Percentiles rank a stretch among this genome's conserved stretches.
Evolutionary conservation across 2,113 vertebrate species (phyloP).

Genomic region (Rhineura floridana): DNA sequence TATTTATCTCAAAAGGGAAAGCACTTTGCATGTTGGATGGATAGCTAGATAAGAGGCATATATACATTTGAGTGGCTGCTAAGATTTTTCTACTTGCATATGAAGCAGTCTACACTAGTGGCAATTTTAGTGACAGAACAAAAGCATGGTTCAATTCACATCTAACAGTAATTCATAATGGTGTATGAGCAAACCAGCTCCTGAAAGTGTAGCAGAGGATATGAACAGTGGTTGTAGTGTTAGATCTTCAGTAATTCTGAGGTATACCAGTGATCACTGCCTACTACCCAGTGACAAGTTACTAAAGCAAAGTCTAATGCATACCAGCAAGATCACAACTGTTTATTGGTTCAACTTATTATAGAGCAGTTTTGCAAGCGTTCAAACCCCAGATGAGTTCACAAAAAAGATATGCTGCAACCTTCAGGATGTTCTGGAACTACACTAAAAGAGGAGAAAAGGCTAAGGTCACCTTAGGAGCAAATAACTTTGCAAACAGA

Average conservation of each 20-base stretch:
- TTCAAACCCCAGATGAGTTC: background rate
- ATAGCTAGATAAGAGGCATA: background rate
- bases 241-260: background rate
- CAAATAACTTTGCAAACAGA: background rate
- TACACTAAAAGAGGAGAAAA: background rate
- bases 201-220: background rate
- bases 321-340: too few relatives aligned
- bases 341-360: too few relatives aligned
- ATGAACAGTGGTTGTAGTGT: background rate
- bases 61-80: background rate
- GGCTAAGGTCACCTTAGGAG: background rate
- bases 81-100: background rate
- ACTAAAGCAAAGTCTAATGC: too few relatives aligned
- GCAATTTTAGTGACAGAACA: background rate
- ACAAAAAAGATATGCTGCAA: background rate
- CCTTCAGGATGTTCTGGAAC: background rate
- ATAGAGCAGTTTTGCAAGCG: background rate
- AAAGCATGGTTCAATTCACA: background rate
- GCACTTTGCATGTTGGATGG: too few relatives aligned
- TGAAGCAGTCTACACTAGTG: background rate
- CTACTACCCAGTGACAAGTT: too few relatives aligned
- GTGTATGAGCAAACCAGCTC: too few relatives aligned
- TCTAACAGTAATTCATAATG: too few relatives aligned
- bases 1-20: too few relatives aligned
- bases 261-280: too few relatives aligned